Evolutionary conservation across 2,888 invertebrate species (phyloP), one percentile per base, ranked within the genome.

Genomic region (Atrina japonica): DNA sequence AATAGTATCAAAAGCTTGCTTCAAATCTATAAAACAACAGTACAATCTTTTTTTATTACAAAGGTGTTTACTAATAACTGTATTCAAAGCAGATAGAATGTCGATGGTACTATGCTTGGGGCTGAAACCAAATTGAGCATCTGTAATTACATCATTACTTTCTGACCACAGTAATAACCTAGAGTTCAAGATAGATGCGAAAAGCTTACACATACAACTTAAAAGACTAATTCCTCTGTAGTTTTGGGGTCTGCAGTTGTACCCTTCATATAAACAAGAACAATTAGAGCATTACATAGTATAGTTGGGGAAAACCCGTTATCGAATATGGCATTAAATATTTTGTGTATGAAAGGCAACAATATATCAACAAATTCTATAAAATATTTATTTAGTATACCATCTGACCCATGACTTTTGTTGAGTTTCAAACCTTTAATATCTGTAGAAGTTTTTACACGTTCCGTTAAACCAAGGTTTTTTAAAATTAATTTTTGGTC

Each of bases 81-180:
- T 21, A 11, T 71, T 49, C 14, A 72, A 53, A 11, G 65, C 35
- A 65, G 71, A 74, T 7, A 77, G 69, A n/a, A 52, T 65, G 59
- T 75, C 77, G n/a, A 65, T 43, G 0, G 75, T 77, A 23, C 65
- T 56, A 47, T 41, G 43, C 7, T 59, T 47, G 14, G 50, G 14
- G 60, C 52, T 60, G 56, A 74, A 76, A 14, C 73, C 71, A 52
- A 74, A 71, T 59, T 77, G 74, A n/a, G 71, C 67, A 41, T 69
- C 72, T 6, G 72, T 50, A 7, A 72, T 55, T 43, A 67, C 58
- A 58, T 66, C 52, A 29, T 72, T 50, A 11, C 41, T 45, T 1
- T 40, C 35, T 3, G 49, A 41, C 70, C 63, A 77, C 45, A 56
- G 25, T 43, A 61, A 53, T 7, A 77, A 41, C 11, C 77, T 52